A percentile compares a stretch with the other conserved stretches of the same genome.
Evolutionary conservation across 1,140 invertebrate genomes (phyloP).

Genomic region (Pogonus chalceus): DNA sequence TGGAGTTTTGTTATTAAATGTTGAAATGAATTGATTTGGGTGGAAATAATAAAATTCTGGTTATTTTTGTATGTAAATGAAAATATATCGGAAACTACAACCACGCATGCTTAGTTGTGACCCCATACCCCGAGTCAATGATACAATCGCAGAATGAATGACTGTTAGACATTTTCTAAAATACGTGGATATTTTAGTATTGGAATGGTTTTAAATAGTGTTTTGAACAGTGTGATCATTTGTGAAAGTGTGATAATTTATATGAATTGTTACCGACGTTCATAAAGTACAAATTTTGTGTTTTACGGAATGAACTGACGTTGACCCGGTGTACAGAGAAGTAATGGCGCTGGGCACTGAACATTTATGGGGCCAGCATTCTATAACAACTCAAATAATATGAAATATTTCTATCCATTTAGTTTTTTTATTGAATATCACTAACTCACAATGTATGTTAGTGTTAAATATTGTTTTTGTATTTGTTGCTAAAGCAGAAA

Average conservation of each 20-base stretch:
- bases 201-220: not conserved
- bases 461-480: conserved; percentile 10
- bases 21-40: too few relatives aligned
- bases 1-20: too few relatives aligned
- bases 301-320: conserved; percentile 21
- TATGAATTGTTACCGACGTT: not conserved
- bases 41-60: too few relatives aligned
- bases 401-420: conserved; percentile 16
- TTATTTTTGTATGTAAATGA: too few relatives aligned
- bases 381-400: conserved; percentile 18
- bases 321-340: conserved; percentile 27
- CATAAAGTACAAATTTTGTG: not conserved
- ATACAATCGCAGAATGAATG: not conserved
- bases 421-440: conserved; percentile 18
- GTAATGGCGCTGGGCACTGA: conserved; percentile 32
- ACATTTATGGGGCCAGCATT: conserved; percentile 23
- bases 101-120: conserved; percentile 10
- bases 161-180: conserved; percentile 1
- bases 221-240: not conserved
- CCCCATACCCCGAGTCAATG: not conserved
- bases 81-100: too few relatives aligned
- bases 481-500: conserved; percentile 8
- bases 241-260: not conserved
- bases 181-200: not conserved
- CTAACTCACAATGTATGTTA: conserved; percentile 15